Base-by-base conservation (phyloP, 2,113 vertebrate species). In the Fregetta grallaria region DNA sequence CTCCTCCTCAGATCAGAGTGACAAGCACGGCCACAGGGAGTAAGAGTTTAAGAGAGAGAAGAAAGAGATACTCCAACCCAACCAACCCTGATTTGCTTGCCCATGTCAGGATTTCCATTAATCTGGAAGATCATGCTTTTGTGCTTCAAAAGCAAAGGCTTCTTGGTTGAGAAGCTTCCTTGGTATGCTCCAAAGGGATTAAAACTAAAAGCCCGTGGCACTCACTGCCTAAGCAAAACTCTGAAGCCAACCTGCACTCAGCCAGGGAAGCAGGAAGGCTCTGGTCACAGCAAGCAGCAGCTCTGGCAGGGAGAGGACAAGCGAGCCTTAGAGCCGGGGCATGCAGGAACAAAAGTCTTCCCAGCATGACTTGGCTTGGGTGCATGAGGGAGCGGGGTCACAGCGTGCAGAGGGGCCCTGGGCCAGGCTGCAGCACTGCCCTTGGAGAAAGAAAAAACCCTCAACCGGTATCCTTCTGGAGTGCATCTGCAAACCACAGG, bases 321-420 rank as follows among this genome's bases (percentile, higher is more conserved):
- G 20, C 0, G 1, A 77, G 26, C 11, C 66, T 36, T 30, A 9
- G 55, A 85, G 66, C 4, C 1, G 0, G 19, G 10, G 6, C 0
- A 0, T 76, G 62, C 49, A 61, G 50, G 17, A 61, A 38, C 30
- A 63, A 7, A 50, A 66, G 12, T 34, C 49, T 73, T 23, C 38
- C 44, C 44, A 68, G 55, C 30, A 63, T 22, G 34, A 47, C 16
- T 14, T 26, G 30, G 67, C 50, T 77, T 47, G 40, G 55, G 13
- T 23, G 29, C 19, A 14, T 0, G 1, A 38, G 9, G 11, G n/a
- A 85, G 13, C 3, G 3, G 7, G n/a, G 32, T 62, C 32, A 36
- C 29, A 36, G 42, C 1, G 1, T 17, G 11, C 36, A 42, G 30
- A 2, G n/a, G 5, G 2, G 3, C 78, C 50, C 38, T 50, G 47